Evolutionary conservation across 2,113 vertebrate genomes (phyloP), one percentile per base, ranked within the genome.

Genomic region (Telmatochromis brichardi): DNA sequence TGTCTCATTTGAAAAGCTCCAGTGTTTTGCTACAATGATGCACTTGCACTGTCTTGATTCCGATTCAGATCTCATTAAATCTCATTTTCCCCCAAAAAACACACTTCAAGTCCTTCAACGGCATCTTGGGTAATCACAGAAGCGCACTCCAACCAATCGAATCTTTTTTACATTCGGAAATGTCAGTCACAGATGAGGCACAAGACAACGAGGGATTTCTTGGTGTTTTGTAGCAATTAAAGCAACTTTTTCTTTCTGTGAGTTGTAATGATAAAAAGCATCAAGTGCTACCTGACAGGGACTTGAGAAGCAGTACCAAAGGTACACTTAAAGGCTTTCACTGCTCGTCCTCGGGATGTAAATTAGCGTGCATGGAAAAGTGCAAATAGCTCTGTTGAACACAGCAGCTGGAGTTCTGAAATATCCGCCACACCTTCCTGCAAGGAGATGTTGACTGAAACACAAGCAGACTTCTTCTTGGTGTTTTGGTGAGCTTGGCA

Each of bases 21-120:
- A 89, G 92, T 90, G 94, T 87, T 88, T 88, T 81, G 88, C 93
- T 95, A 92, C 91, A 65, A 21, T 33, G 40, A 71, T 63, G 68
- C 58, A 51, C 63, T 73, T 14, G 12, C 35, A 19, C 45, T 78
- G 73, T 78, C 45, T 50, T 7, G 23, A 50, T 47, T 76, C 23
- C 1, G 5, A 78, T 50, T 79, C 7, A 17, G 9, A 83, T 86
- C 40, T 84, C 33, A 50, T 82, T n/a, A 60, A 19, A 76, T 76
- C 40, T 47, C 3, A 47, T 23, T 14, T 9, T 0, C 35, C 37
- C 54, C 2, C 5, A 42, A 83, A 33, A 51, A 8, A 55, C 14
- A 19, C 28, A 79, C 15, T 79, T 80, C 40, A n/a, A 42, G 81
- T 28, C 45, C 45, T 85, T 55, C 21, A 10, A 37, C 8, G 0